Base-by-base conservation (phyloP, 2,113 vertebrate genomes). In the Ceuthmochares aereus region DNA sequence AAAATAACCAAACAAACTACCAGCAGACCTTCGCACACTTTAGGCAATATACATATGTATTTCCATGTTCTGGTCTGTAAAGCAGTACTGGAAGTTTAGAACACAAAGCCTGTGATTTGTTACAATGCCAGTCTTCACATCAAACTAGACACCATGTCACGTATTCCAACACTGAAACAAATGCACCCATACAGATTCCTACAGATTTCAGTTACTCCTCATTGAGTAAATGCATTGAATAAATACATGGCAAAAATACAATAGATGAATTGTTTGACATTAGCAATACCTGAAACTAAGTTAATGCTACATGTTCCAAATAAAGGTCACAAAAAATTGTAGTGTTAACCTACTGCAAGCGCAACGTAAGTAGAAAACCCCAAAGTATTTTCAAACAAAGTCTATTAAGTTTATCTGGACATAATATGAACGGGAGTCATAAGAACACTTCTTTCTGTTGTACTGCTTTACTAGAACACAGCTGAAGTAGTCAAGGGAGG, bases 61-160 rank as follows among this genome's bases (percentile, higher is more conserved):
- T 64, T 72, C n/a, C 42, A 64, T 21, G 3, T 43, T 72, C 34
- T 34, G 74, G 30, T 23, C 32, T 23, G 18, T 17, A 30, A 59
- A 69, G 25, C 23, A 6, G 4, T 58, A n/a, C 16, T n/a, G 11
- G 30, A 85, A 86, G 22, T 36, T 14, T 54, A 42, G 62, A 72
- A n/a, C 40, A 29, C 9, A 1, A 3, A 55, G 19, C 19, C 29
- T 75, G 26, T 40, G 21, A 56, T 2, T 27, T 11, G 0, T 12
- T 81, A 52, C 6, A 58, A 10, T 25, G 6, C 4, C 45, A 37
- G 29, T 81, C 36, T 78, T 74, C 10, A 83, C 75, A 84, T 68
- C 21, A 49, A 66, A 58, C 14, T 29, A 80, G 18, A 69, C 8
- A 87, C 2, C 1, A 0, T 22, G 40, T 14, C 12, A 18, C 13